Base-by-base conservation (phyloP, 2,888 invertebrate species). In the Mystacides longicornis region DNA sequence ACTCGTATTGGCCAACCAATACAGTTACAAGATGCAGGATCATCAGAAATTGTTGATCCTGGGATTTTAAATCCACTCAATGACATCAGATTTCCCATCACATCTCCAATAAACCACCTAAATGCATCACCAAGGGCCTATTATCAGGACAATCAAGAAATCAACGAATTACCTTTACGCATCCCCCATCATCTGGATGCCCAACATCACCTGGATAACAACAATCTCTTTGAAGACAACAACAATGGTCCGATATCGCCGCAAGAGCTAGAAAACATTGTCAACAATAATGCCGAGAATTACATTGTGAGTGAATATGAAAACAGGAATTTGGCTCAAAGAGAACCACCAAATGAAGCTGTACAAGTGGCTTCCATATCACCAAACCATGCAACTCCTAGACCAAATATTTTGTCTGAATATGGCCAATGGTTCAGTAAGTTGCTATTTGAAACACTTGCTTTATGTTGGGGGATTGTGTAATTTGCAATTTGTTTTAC, bases 261-360 rank as follows among this genome's bases (percentile, higher is more conserved):
- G 52, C 74, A 77, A 20, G 78, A 79, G 67, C 73, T 79, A 73
- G 78, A 79, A 68, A 79, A 79, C 68, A 79, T 79, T 63, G 77
- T 76, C 58, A 79, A 79, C 67, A 79, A 79, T 67, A 79, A 79
- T 62, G 78, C 78, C 1, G 69, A 73, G 0, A 75, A 72, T 14
- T 79, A 78, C 67, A 78, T 79, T 64, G 69, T 71, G 61, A 77
- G 75, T 63, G 77, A 76, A 63, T 76, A 76, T 58, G 77, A 77
- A 61, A 74, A 76, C 65, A 51, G 61, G 27, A 62, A 62, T 50
- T 63, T 74, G 62, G 67, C 31, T 20, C 16, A 23, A 18, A 48
- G 45, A 19, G 57, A 55, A 5, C 46, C 52, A n/a, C 31, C 47
- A 9, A 54, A 57, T n/a, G 49, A 49, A 22, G 54, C 54, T 11